Base-by-base conservation (phyloP, 2,888 invertebrate genomes). In the Atethmia centrago region DNA sequence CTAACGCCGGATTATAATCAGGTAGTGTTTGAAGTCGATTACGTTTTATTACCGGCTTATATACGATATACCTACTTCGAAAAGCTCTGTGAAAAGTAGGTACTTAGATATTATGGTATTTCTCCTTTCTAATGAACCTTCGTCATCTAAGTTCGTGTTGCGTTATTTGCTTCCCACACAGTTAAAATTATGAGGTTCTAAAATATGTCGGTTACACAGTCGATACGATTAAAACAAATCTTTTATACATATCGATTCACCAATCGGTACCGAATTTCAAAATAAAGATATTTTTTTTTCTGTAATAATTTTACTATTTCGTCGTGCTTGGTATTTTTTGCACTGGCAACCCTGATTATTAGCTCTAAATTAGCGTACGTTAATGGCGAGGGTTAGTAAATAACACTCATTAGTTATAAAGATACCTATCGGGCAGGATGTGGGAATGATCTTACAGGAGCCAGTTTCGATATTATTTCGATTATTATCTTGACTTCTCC, bases 321-420 rank as follows among this genome's bases (percentile, higher is more conserved):
- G 5, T 45, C 3, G 10, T 25, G 12, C 0, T 42, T 14, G 14
- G 21, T 59, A 9, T 61, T 25, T n/a, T 5, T 42, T 21, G 16
- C 12, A 31, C 40, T 74, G 75, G 56, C 70, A 85, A 58, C 85
- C 84, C 74, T 85, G 68, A 64, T 61, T 59, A 75, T 71, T 66
- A 77, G 40, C 49, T 59, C 28, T n/a, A 45, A 74, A 82, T 79
- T 74, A 79, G 75, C 63, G 71, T 74, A 70, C 63, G 75, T 77
- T 80, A 84, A 80, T 80, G 3, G 69, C 81, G 73, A 79, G 83
- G 83, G 86, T 86, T 85, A 85, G 85, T 90, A 90, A 91, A 92
- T 92, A 90, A 90, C 89, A 77, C 88, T 90, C 90, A 90, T 93
- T 91, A 90, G 90, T 90, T 90, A 88, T 87, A 88, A 86, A 88